These are phyloP conservation scores for Aegotheles bennettii DNA, from an alignment of 2,113 vertebrate genomes.

Conservation along the genomic window DNA sequence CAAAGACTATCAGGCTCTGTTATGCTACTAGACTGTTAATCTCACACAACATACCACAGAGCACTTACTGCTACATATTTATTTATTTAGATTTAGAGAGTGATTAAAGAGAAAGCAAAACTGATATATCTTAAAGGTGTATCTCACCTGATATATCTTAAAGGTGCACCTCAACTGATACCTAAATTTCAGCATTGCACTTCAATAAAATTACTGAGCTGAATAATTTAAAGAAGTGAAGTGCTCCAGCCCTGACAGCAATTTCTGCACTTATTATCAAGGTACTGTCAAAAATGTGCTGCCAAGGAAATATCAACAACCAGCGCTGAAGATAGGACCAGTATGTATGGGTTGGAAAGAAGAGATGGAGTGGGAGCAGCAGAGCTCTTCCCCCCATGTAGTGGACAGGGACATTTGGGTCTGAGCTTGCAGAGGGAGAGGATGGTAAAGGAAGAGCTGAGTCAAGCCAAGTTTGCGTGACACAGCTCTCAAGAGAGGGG, in stretches of 20 bases:
- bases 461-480: neutral
- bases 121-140: accelerated
- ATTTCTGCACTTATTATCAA: neutral
- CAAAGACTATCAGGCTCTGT: neutral
- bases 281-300: neutral
- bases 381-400: neutral
- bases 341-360: neutral
- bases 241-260: neutral
- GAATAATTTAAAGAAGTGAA: neutral
- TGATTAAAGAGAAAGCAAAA: constrained; percentile 28
- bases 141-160: neutral
- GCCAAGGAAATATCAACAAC: neutral
- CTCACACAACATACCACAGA: constrained; percentile 13
- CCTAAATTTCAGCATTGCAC: neutral
- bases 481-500: accelerated
- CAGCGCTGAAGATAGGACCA: neutral
- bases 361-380: neutral
- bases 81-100: constrained; percentile 43
- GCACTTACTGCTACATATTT: constrained; percentile 27
- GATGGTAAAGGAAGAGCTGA: neutral
- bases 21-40: constrained; percentile 11
- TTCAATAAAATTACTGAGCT: neutral
- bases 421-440: neutral
- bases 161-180: neutral
- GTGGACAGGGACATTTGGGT: neutral